Conservation (phyloP, 2,888 invertebrate species). For the Aspidiotus destructor region DNA sequence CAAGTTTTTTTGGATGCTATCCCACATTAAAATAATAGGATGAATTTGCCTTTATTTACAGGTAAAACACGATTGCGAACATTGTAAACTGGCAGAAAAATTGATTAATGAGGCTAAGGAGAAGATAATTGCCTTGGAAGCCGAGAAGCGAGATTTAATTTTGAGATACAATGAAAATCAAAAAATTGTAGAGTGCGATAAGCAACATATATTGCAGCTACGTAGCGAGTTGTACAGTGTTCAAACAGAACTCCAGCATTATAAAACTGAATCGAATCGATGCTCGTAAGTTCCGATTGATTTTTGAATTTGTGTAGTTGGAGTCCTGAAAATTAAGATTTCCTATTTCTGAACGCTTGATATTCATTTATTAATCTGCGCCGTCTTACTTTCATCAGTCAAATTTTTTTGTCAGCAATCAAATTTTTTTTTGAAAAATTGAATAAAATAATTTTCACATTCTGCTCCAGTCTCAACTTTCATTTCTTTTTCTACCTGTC, state of each 20-base stretch:
- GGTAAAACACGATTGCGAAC: conserved; percentile 2
- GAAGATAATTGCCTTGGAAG: background rate
- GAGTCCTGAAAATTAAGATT: too few species aligned
- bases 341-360: too few species aligned
- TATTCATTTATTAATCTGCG: too few species aligned
- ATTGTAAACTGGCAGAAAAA: conserved; percentile 6
- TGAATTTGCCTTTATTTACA: background rate
- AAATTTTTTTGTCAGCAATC: too few species aligned
- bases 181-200: conserved; percentile 1
- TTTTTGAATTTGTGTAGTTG: too few species aligned
- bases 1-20: too few species aligned
- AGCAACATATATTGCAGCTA: conserved; percentile 3
- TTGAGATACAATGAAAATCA: background rate
- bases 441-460: too few species aligned
- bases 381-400: too few species aligned
- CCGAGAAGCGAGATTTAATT: background rate
- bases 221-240: background rate
- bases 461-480: too few species aligned
- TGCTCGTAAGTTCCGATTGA: background rate
- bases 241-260: conserved; percentile 5
- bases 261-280: conserved; percentile 7
- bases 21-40: too few species aligned
- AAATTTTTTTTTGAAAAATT: too few species aligned
- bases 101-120: background rate
- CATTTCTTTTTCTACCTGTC: too few species aligned